Base-by-base conservation (phyloP, 1,140 invertebrate genomes). In the Steinernema feltiae region DNA sequence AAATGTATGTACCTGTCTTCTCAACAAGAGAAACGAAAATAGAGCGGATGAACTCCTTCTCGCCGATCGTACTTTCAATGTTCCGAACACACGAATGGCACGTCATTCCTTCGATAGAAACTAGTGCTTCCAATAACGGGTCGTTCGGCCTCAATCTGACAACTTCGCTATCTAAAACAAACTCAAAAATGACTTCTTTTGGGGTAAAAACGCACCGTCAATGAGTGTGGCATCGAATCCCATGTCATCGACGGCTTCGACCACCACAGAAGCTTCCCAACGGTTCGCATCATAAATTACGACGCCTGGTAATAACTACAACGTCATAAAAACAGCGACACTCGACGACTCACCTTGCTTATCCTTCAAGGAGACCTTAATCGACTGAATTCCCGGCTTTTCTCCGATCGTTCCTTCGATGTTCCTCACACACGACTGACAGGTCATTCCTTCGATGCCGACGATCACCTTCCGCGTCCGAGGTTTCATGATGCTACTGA, bases 71-170 rank as follows among this genome's bases (percentile, higher is more conserved):
- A 46, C 79, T 89, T 69, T 98, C 95, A 76, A 98, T 97, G 32
- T 93, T 93, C 32, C 91, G 90, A 1, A 98, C 94, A 88, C 95
- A 98, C 7, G 93, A 95, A 24, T 92, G 93, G 88, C 95, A 97
- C 0, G 95, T 98, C 94, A 98, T 97, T 29, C 95, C 83, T 73
- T 72, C 73, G 72, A 80, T 79, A 30, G 48, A 78, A 1, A 69
- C 31, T 12, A 69, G n/a, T 46, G 70, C 48, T 78, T 71, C 27
- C 12, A 63, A 27, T 7, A 63, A 15, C 53, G 53, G 24, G 24
- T 27, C 24, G n/a, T n/a, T 46, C 24, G 53, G 7, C 7, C 15
- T 27, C 53, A n/a, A 12, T 46, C 7, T 7, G 41, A 7, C n/a
- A 7, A 46, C 41, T 46, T 46, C 41, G 41, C 7, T n/a, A n/a